A percentile compares a stretch with the other conserved stretches of the same genome.
These are phyloP conservation scores for Cossypha heuglini DNA, from an alignment of 2,797 vertebrate genomes.

Conservation along the genomic window DNA sequence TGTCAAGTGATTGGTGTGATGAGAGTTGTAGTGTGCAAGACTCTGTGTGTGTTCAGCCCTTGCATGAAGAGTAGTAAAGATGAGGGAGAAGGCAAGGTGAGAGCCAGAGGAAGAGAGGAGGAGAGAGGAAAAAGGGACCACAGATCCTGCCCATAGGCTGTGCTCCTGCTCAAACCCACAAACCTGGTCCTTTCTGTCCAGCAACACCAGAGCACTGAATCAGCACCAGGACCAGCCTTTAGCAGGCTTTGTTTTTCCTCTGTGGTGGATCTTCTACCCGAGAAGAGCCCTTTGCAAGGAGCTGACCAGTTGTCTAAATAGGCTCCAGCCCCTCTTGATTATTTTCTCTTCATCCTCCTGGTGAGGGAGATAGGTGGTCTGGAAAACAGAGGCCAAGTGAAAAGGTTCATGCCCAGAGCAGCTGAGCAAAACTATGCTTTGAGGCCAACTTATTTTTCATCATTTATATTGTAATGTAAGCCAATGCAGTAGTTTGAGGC, in stretches of 20 bases:
- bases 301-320: conserved; percentile 63
- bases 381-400: conserved; percentile 25
- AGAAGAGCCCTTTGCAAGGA: conserved; percentile 19
- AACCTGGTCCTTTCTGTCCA: not conserved
- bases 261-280: not conserved
- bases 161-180: not conserved
- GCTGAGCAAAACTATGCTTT: conserved; percentile 57
- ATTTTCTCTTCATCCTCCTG: conserved; percentile 58
- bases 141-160: accelerated
- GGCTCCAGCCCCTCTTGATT: conserved; percentile 44
- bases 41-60: not conserved
- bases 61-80: not conserved
- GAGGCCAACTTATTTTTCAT: conserved; percentile 62
- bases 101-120: not conserved
- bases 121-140: not conserved
- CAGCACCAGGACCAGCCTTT: not conserved
- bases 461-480: conserved; percentile 63
- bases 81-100: not conserved
- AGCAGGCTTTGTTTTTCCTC: conserved; percentile 23
- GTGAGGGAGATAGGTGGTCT: conserved; percentile 59
- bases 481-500: conserved; percentile 52
- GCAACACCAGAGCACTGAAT: not conserved
- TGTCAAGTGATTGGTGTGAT: not conserved
- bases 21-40: not conserved
- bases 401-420: conserved; percentile 54